Conservation (phyloP, 1,140 invertebrate species). For the Vanessa atalanta region DNA sequence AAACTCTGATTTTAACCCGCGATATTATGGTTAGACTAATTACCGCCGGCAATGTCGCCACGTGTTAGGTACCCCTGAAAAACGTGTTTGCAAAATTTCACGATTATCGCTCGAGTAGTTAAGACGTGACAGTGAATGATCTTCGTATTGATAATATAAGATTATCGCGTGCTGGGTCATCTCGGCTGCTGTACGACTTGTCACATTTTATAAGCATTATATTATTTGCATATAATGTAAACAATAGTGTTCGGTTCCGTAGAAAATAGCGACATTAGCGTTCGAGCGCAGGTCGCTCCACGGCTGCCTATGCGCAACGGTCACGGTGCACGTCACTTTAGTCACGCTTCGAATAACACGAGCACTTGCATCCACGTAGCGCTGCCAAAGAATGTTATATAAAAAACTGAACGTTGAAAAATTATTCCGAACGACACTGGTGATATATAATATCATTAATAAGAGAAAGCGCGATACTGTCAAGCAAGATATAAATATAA, state of each 20-base stretch:
- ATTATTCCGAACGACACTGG: not conserved
- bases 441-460: not conserved
- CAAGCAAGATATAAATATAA: too few relatives aligned
- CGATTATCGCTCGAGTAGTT: too few relatives aligned
- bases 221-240: not conserved
- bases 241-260: conserved; percentile 21
- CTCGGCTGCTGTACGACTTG: too few relatives aligned
- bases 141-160: too few relatives aligned
- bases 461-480: not conserved
- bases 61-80: too few relatives aligned
- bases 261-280: conserved; percentile 29
- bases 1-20: too few relatives aligned
- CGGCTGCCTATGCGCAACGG: conserved; percentile 47
- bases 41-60: too few relatives aligned
- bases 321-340: conserved; percentile 40
- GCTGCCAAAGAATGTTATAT: conserved; percentile 25
- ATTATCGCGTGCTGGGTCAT: too few relatives aligned
- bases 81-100: too few relatives aligned
- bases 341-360: conserved; percentile 37
- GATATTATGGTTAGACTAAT: too few relatives aligned
- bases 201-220: not conserved
- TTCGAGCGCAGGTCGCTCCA: conserved; percentile 35
- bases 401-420: not conserved
- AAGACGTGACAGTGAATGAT: too few relatives aligned
- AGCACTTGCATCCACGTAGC: conserved; percentile 21